A percentile compares a stretch with the other conserved stretches of the same genome.
Evolutionary conservation across 2,797 vertebrate species (phyloP).

Genomic region (Masticophis lateralis): DNA sequence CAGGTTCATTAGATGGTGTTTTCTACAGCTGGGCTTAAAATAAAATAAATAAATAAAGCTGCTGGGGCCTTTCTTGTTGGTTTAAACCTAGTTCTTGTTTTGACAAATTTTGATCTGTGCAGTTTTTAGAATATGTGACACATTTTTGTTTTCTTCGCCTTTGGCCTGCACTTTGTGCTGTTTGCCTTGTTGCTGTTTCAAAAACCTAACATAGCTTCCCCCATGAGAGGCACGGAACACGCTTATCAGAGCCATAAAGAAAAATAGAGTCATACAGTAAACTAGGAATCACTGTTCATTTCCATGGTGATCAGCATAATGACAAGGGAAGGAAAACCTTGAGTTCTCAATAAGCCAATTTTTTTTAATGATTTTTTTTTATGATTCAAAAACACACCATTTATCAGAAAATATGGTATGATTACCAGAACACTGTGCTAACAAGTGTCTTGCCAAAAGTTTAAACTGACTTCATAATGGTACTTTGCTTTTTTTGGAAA

Average conservation of each 20-base stretch:
- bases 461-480: constrained; percentile 51
- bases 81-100: constrained; percentile 90
- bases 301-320: constrained; percentile 64
- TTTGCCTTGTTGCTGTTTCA: constrained; percentile 73
- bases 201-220: constrained; percentile 72
- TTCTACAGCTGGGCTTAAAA: constrained; percentile 97
- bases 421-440: constrained; percentile 52
- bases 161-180: constrained; percentile 83
- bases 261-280: constrained; percentile 50
- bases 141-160: constrained; percentile 81
- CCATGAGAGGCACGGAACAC: constrained; percentile 61
- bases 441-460: constrained; percentile 58
- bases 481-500: constrained; percentile 47
- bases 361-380: constrained; percentile 56
- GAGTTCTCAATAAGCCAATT: constrained; percentile 65
- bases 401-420: constrained; percentile 65
- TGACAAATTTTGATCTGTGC: constrained; percentile 90
- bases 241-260: constrained; percentile 51
- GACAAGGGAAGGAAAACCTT: constrained; percentile 59
- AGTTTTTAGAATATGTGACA: constrained; percentile 83
- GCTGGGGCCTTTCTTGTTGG: constrained; percentile 81
- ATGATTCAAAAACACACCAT: constrained; percentile 65
- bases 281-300: constrained; percentile 62
- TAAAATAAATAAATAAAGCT: constrained; percentile 76
- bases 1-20: constrained; percentile 99